Base-by-base conservation (phyloP, 2,113 vertebrate genomes). In the Lutjanus erythropterus region DNA sequence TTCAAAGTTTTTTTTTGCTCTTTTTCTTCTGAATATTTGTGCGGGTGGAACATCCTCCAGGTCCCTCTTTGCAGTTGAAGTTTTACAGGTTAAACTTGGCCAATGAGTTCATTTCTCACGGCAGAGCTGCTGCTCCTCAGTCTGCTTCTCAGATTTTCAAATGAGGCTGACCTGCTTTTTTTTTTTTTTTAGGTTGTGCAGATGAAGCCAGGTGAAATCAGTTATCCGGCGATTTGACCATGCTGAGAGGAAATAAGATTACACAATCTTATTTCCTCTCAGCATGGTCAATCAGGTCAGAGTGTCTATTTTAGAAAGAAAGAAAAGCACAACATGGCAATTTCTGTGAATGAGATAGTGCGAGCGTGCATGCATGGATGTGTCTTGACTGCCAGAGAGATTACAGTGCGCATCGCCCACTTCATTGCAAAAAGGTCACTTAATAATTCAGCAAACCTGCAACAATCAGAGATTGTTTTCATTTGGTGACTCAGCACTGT, bases 381-480 rank as follows among this genome's bases (percentile, higher is more conserved):
- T 55, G 65, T 64, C 39, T 25, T 27, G 35, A 33, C 39, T 47
- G 55, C 2, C n/a, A 49, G 33, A 12, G 14, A 39, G 67, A 71
- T 70, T 3, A 47, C n/a, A n/a, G n/a, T n/a, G n/a, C 19, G 47
- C 46, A n/a, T 53, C 4, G 0, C 16, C 6, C 9, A 4, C 41
- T 53, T 72, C 27, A 46, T 59, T 29, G n/a, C 69, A 53, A 39
- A 61, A 37, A 69, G 42, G 56, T 58, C 41, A 56, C n/a, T 74
- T 59, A 79, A 75, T 79, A 71, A 71, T 79, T 75, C 80, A 75
- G 4, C 31, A 53, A 59, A 47, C 44, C 66, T 21, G 37, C 35
- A 42, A 69, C 61, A 55, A 58, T 83, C 55, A 47, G 37, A 18
- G 35, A 9, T 44, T 25, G 23, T 53, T 31, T 42, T n/a, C 2